Evolutionary conservation across 2,888 invertebrate species (phyloP).

Genomic region (Acrocera orbiculus): DNA sequence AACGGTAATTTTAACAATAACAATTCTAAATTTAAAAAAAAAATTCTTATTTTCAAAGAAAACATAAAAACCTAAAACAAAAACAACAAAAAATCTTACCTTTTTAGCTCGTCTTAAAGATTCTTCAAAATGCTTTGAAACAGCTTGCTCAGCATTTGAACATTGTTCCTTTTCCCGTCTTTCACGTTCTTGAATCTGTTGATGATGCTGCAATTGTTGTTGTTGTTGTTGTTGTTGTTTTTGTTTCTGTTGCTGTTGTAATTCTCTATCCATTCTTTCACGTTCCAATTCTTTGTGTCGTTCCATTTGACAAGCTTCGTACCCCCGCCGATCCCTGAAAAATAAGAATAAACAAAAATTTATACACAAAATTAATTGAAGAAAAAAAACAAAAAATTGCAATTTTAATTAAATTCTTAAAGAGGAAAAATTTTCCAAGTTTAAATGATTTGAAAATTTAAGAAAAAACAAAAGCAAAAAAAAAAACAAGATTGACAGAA

Average conservation of each 20-base stretch:
- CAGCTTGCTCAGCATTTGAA: slow-evolving; percentile 41
- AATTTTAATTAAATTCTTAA: no score
- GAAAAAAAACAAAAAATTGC: no score
- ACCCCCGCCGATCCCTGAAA: slow-evolving; percentile 13
- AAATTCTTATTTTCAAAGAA: no score
- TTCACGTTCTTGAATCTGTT: slow-evolving; percentile 34
- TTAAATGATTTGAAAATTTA: no score
- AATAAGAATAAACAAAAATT: not conserved
- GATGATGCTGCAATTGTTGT: slow-evolving; percentile 5
- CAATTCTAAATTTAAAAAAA: no score
- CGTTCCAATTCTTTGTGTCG: slow-evolving; percentile 13
- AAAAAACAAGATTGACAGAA: no score
- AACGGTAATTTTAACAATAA: no score
- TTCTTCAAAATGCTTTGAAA: slow-evolving; percentile 80
- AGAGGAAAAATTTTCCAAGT: no score
- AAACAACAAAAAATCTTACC: not conserved
- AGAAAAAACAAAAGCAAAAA: no score
- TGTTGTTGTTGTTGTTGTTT: slow-evolving; percentile 5
- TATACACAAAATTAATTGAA: not conserved
- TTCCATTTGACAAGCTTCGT: slow-evolving; percentile 13
- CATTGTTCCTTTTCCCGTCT: slow-evolving; percentile 38
- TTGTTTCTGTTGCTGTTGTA: slow-evolving; percentile 6
- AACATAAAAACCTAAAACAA: no score
- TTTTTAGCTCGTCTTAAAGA: slow-evolving; percentile 48
- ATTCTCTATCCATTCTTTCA: slow-evolving; percentile 10